Percentiles rank a stretch among this genome's conserved stretches.
phyloP scores from a whole-genome alignment of 2,888 invertebrate species.

The Hermaeophaga mercurialis region DNA sequence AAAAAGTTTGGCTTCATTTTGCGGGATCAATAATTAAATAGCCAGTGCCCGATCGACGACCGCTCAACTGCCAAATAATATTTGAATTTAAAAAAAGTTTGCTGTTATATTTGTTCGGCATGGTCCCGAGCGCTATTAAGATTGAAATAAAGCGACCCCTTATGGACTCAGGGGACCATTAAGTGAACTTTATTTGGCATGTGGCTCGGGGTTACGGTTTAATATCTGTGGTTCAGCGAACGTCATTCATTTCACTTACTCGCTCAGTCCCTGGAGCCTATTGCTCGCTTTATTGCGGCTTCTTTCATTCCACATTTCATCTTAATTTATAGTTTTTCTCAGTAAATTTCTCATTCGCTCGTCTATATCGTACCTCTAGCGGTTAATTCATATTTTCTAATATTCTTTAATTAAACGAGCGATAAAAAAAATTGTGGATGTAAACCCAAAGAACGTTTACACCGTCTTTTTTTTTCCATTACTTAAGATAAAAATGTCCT shows the following conservation, averaged over 20 bases:
- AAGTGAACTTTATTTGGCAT: conserved; percentile 57
- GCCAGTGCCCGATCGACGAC: neutral
- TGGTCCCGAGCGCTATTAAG: conserved; percentile 26
- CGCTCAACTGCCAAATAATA: conserved; percentile 4
- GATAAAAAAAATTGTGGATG: too few species aligned
- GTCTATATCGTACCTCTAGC: conserved; percentile 14
- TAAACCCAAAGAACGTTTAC: too few species aligned
- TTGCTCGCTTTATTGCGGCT: conserved; percentile 51
- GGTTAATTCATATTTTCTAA: conserved; percentile 6
- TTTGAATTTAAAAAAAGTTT: conserved; percentile 29
- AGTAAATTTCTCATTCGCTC: conserved; percentile 27
- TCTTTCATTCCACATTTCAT: conserved; percentile 46
- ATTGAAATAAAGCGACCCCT: conserved; percentile 38
- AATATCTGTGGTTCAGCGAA: conserved; percentile 56
- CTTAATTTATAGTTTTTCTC: conserved; percentile 43
- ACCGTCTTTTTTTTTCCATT: too few species aligned
- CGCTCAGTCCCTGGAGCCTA: conserved; percentile 48
- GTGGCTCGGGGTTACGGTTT: conserved; percentile 55
- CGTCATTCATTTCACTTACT: conserved; percentile 57
- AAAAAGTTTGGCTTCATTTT: too few species aligned
- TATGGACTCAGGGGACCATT: conserved; percentile 45
- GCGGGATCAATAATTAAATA: too few species aligned
- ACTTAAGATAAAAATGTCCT: too few species aligned
- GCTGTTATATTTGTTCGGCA: conserved; percentile 24
- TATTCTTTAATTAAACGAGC: conserved; percentile 1